These are phyloP conservation scores for Sphaerophoria rueppellii DNA, from an alignment of 2,888 invertebrate species.

Conservation along the genomic window DNA sequence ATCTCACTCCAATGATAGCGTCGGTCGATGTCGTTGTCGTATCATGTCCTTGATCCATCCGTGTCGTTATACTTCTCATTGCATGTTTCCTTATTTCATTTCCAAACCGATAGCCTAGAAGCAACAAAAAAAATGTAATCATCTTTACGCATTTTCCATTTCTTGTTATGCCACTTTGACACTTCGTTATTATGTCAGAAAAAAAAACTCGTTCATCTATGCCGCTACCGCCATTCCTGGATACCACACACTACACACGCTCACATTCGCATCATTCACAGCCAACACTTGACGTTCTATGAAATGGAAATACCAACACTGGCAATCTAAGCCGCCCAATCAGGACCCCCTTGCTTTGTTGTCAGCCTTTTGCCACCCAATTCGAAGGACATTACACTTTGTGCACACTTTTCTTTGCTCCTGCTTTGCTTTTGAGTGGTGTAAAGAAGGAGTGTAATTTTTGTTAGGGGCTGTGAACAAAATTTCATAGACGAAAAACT, in stretches of 20 bases:
- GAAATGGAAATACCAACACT: slow-evolving; percentile 50
- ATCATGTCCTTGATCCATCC: not conserved
- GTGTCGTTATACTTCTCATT: not conserved
- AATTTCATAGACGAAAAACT: slow-evolving; percentile 31
- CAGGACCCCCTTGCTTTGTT: not conserved
- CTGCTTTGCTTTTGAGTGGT: slow-evolving; percentile 13
- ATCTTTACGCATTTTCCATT: slow-evolving; percentile 60
- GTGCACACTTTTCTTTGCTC: slow-evolving; percentile 20
- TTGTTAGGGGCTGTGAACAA: slow-evolving; percentile 49
- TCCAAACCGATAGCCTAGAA: not conserved
- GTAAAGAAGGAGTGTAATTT: slow-evolving; percentile 20
- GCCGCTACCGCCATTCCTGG: slow-evolving; percentile 11
- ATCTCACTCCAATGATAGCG: slow-evolving; percentile 26
- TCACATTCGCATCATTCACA: slow-evolving; percentile 48
- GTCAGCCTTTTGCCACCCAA: not conserved
- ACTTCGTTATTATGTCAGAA: slow-evolving; percentile 66
- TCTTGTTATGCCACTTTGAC: slow-evolving; percentile 63
- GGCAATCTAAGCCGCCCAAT: slow-evolving; percentile 46
- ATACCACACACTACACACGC: slow-evolving; percentile 43
- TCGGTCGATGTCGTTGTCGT: not conserved
- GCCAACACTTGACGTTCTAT: slow-evolving; percentile 32
- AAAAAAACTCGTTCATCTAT: slow-evolving; percentile 36
- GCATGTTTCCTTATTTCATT: not conserved
- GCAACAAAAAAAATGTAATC: slow-evolving; percentile 53
- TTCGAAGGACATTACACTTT: slow-evolving; percentile 15